Base-by-base conservation (phyloP, 2,113 vertebrate species). In the Percopsis transmontana region DNA sequence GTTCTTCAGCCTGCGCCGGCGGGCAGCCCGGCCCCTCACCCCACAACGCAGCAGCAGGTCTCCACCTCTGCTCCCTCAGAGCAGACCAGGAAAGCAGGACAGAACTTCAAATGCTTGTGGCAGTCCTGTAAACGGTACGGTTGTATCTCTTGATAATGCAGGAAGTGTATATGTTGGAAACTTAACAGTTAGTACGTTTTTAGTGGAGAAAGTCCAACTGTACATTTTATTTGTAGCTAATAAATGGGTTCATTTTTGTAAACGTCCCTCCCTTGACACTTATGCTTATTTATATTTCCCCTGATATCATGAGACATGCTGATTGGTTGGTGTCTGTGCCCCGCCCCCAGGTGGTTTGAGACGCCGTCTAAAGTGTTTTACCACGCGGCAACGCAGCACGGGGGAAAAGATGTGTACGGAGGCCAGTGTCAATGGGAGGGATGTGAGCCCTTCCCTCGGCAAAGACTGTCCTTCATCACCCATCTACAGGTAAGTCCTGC, bases 61-160 rank as follows among this genome's bases (percentile, higher is more conserved):
- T 70, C 68, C 39, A 67, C 82, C 3, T 83, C 88, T 67, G 91
- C 90, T 15, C 91, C 91, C 0, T 75, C 88, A 45, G 96, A 98
- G 72, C 94, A 93, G 57, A 85, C 84, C 80, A 95, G 96, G 81
- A 98, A 95, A 90, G 91, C 96, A 63, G 97, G 96, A 87, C 97
- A 99, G 90, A 98, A 96, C 91, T 99, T 99, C 91, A 98, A 96
- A 93, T 99, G 97, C 95, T 92, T 98, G 56, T 99, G 97, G 97
- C 95, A 97, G 57, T 94, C 96, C 74, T 99, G 97, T 92, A 99
- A 96, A 96, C 94, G 96, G 97, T 99, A 91, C 83, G 88, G 2
- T 8, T 33, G 19, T 77, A 59, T n/a, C 27, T 33, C 27, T 33
- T 33, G 27, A 33, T 33, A 4, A 33, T 33, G 27, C 5, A 33